A percentile compares a stretch with the other conserved stretches of the same genome.
These are phyloP conservation scores for Burhinus oedicnemus DNA, from an alignment of 2,113 vertebrate genomes.

Conservation along the genomic window DNA sequence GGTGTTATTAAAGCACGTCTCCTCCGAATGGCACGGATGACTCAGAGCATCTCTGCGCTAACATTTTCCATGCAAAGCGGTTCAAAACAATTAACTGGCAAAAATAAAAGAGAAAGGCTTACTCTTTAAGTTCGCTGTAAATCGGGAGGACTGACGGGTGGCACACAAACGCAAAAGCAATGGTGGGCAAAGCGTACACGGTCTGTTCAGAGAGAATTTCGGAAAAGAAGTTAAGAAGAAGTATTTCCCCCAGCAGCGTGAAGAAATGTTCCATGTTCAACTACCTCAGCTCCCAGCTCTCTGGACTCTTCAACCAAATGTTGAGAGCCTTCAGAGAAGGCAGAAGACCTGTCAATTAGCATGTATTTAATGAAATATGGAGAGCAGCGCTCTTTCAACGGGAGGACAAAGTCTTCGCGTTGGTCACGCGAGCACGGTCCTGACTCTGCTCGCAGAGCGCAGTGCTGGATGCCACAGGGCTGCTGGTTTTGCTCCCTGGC, in stretches of 20 bases:
- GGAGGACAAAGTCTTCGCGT: neutral
- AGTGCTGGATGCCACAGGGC: neutral
- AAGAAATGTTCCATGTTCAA: neutral
- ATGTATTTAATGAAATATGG: neutral
- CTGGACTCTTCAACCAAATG: neutral
- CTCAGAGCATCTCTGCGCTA: constrained; percentile 12
- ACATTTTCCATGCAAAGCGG: neutral
- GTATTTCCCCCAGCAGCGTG: neutral
- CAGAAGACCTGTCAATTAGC: constrained; percentile 1
- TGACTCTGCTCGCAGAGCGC: neutral
- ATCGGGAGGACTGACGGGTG: constrained; percentile 83
- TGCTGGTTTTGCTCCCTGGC: neutral
- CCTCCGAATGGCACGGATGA: neutral
- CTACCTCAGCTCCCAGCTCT: neutral
- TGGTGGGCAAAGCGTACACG: constrained; percentile 81
- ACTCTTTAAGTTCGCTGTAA: constrained; percentile 86
- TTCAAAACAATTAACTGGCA: constrained; percentile 4
- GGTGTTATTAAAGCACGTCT: constrained; percentile 11
- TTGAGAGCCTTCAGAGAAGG: constrained; percentile 14
- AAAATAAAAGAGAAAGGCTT: constrained; percentile 58
- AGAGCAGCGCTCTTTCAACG: neutral
- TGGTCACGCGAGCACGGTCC: neutral
- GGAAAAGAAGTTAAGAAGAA: constrained; percentile 27
- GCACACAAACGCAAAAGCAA: constrained; percentile 83
- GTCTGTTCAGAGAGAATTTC: constrained; percentile 74